Evolutionary conservation across 2,113 vertebrate species (phyloP).

Genomic region (Lucifuga dentata): DNA sequence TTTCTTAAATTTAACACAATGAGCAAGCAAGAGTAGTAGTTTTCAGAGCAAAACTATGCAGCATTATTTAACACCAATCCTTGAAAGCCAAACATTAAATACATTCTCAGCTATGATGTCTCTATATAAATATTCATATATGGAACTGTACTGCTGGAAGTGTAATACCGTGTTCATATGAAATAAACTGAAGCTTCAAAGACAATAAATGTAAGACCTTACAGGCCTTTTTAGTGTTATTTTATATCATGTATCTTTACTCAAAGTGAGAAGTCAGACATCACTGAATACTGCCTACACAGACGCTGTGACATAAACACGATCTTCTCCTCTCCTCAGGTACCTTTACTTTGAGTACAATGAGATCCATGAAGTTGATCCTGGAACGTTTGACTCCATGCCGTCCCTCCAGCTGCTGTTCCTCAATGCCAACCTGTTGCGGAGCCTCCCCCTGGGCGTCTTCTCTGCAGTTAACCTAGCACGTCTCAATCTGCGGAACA

Average conservation of each 20-base stretch:
- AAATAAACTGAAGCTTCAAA: too few species aligned
- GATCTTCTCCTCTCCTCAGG: conserved; percentile 60
- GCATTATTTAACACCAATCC: conserved; percentile 26
- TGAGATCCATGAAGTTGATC: conserved; percentile 92
- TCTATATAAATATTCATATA: conserved; percentile 51
- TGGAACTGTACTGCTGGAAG: conserved; percentile 30
- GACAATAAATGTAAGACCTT: conserved; percentile 3
- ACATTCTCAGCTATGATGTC: conserved; percentile 41
- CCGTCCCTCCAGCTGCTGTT: conserved; percentile 94
- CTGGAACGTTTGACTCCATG: conserved; percentile 94
- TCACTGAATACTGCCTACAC: not conserved
- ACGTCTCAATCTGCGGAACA: conserved; percentile 95
- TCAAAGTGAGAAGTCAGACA: too few species aligned
- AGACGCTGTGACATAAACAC: conserved; percentile 3
- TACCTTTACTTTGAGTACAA: conserved; percentile 98
- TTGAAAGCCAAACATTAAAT: conserved; percentile 47
- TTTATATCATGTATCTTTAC: not conserved
- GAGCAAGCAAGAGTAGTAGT: conserved; percentile 18
- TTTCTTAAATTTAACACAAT: conserved; percentile 31
- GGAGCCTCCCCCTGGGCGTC: conserved; percentile 90
- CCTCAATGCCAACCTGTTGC: conserved; percentile 94
- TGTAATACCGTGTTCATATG: too few species aligned
- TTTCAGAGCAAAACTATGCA: conserved; percentile 35
- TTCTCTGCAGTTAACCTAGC: conserved; percentile 92
- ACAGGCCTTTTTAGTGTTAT: not conserved